Conservation (phyloP, 1,140 invertebrate genomes). For the Hyphantria cunea region DNA sequence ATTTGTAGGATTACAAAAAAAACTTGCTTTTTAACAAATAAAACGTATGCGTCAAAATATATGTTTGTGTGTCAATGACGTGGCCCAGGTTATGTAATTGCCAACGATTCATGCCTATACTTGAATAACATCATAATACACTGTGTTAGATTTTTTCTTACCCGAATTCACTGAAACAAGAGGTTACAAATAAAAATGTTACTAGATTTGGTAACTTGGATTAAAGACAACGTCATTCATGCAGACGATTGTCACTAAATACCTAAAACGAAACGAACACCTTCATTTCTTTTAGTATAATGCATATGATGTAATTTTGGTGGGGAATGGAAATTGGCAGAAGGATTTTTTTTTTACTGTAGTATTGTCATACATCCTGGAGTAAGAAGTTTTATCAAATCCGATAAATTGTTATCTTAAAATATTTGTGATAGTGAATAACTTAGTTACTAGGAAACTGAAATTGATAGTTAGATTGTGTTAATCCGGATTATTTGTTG, state of each 20-base stretch:
- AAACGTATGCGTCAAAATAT: background rate
- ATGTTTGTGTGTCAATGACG: conserved; percentile 26
- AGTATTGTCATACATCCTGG: too few relatives aligned
- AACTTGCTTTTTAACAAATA: background rate
- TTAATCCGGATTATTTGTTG: too few relatives aligned
- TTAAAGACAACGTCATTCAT: background rate
- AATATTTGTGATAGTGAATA: too few relatives aligned
- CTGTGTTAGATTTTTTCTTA: background rate
- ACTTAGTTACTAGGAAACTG: too few relatives aligned
- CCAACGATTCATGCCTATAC: conserved; percentile 53
- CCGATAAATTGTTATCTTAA: too few relatives aligned
- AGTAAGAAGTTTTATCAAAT: too few relatives aligned
- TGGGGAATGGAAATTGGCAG: too few relatives aligned
- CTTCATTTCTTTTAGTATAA: background rate
- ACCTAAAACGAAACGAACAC: background rate
- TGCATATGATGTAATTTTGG: too few relatives aligned
- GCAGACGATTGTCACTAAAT: background rate
- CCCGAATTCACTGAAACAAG: conserved; percentile 1
- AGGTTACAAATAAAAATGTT: background rate
- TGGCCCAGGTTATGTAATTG: conserved; percentile 37
- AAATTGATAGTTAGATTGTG: too few relatives aligned
- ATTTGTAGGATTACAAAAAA: too few relatives aligned
- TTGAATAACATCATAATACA: conserved; percentile 49
- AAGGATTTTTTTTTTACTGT: too few relatives aligned
- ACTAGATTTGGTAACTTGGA: conserved; percentile 7